Percentiles rank a stretch among this genome's conserved stretches.
These are phyloP conservation scores for Steromphala cineraria DNA, from an alignment of 2,888 invertebrate species.

Conservation along the genomic window DNA sequence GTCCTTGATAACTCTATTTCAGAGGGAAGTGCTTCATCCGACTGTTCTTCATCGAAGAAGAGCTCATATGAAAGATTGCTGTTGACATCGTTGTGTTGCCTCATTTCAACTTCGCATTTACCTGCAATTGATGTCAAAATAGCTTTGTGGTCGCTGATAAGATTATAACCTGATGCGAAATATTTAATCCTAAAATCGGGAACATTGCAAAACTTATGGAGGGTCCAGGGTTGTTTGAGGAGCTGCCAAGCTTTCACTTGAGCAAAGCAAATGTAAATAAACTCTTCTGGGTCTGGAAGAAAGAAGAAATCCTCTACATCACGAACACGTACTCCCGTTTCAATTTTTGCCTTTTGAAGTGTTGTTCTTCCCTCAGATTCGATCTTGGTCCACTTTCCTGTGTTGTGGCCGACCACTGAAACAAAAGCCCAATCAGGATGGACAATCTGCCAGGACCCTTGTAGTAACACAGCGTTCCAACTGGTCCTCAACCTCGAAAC, in stretches of 20 bases:
- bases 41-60: constrained; percentile 26
- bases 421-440: constrained; percentile 65
- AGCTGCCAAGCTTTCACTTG: constrained; percentile 46
- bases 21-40: background rate
- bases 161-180: constrained; percentile 32
- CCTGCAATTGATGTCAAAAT: constrained; percentile 32
- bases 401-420: constrained; percentile 24
- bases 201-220: constrained; percentile 31
- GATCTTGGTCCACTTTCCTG: constrained; percentile 36
- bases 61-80: constrained; percentile 37
- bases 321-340: constrained; percentile 19
- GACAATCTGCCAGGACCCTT: constrained; percentile 63
- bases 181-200: constrained; percentile 34
- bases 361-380: constrained; percentile 28
- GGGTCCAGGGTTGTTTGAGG: constrained; percentile 28
- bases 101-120: constrained; percentile 34
- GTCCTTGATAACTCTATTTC: constrained; percentile 22
- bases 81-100: constrained; percentile 14
- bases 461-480: constrained; percentile 64
- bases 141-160: constrained; percentile 34
- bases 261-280: constrained; percentile 40
- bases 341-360: background rate
- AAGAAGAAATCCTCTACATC: constrained; percentile 39
- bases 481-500: constrained; percentile 47
- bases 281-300: constrained; percentile 44